Evolutionary conservation across 2,113 vertebrate species (phyloP).

Genomic region (Seriola aureovittata): DNA sequence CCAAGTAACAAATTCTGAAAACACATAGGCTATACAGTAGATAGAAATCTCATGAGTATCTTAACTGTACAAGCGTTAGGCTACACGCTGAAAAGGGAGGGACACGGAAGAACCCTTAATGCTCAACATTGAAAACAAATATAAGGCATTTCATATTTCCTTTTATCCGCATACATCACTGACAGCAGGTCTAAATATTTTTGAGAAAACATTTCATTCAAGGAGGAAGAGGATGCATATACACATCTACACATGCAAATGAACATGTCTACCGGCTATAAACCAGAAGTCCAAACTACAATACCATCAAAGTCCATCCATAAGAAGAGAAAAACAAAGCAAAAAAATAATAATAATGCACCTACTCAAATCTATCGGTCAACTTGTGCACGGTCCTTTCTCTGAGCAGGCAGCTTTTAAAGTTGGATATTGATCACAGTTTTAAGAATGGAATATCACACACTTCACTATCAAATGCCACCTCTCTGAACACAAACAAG

Average conservation of each 20-base stretch:
- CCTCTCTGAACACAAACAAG: conserved; percentile 74
- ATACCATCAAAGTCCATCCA: conserved; percentile 73
- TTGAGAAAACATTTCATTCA: conserved; percentile 78
- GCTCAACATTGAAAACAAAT: conserved; percentile 80
- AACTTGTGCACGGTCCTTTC: conserved; percentile 78
- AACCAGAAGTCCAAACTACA: conserved; percentile 75
- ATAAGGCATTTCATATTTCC: conserved; percentile 83
- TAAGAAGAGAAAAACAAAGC: neutral
- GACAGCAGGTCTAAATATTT: conserved; percentile 81
- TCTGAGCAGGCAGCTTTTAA: conserved; percentile 79
- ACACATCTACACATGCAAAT: conserved; percentile 83
- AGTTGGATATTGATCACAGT: conserved; percentile 82
- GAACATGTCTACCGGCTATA: conserved; percentile 69
- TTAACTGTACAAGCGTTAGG: conserved; percentile 80
- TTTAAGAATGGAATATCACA: conserved; percentile 82
- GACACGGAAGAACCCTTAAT: conserved; percentile 76
- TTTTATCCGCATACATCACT: conserved; percentile 76
- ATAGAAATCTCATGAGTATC: conserved; percentile 77
- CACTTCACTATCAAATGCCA: conserved; percentile 79
- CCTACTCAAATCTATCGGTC: conserved; percentile 68
- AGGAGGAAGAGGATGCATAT: conserved; percentile 78
- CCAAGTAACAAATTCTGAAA: conserved; percentile 75
- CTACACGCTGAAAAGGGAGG: conserved; percentile 80
- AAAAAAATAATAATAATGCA: conserved; percentile 5
- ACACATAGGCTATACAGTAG: conserved; percentile 79